Evolutionary conservation across 2,888 invertebrate genomes (phyloP).

Genomic region (Sthenelais limicola): DNA sequence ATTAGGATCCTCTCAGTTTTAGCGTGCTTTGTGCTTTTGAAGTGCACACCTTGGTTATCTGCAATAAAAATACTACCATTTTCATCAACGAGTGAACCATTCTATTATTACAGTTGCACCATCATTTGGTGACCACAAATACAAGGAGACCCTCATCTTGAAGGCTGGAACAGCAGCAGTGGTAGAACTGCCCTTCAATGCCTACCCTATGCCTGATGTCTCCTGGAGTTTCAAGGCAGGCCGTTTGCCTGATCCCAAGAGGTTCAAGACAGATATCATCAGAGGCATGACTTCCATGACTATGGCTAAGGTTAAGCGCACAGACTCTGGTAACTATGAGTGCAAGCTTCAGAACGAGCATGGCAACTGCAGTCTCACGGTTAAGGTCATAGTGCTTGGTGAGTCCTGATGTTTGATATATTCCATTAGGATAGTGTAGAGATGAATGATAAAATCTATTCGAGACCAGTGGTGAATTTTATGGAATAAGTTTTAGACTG

Average conservation of each 20-base stretch:
- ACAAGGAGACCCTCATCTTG: slow-evolving; percentile 47
- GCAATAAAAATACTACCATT: background rate
- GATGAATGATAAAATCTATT: background rate
- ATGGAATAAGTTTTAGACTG: too few species aligned
- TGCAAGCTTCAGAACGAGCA: slow-evolving; percentile 49
- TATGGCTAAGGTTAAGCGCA: slow-evolving; percentile 47
- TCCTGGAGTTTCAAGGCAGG: slow-evolving; percentile 45
- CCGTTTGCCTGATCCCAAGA: slow-evolving; percentile 44
- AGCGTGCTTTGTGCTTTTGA: background rate
- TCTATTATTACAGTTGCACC: slow-evolving; percentile 46
- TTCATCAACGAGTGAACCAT: background rate
- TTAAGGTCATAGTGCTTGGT: slow-evolving; percentile 72
- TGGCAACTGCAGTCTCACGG: slow-evolving; percentile 46
- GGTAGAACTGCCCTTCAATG: slow-evolving; percentile 53
- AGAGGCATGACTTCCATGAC: slow-evolving; percentile 49
- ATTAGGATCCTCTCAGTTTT: background rate
- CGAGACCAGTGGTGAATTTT: background rate
- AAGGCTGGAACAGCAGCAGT: slow-evolving; percentile 48
- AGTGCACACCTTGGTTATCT: background rate
- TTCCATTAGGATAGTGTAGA: background rate
- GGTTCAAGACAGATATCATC: slow-evolving; percentile 52
- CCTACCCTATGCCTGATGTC: slow-evolving; percentile 47
- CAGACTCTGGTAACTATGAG: slow-evolving; percentile 51
- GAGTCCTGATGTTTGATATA: slow-evolving; percentile 71
- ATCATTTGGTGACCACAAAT: slow-evolving; percentile 44